Evolutionary conservation across 2,797 vertebrate genomes (phyloP).

Genomic region (Mallotus villosus): DNA sequence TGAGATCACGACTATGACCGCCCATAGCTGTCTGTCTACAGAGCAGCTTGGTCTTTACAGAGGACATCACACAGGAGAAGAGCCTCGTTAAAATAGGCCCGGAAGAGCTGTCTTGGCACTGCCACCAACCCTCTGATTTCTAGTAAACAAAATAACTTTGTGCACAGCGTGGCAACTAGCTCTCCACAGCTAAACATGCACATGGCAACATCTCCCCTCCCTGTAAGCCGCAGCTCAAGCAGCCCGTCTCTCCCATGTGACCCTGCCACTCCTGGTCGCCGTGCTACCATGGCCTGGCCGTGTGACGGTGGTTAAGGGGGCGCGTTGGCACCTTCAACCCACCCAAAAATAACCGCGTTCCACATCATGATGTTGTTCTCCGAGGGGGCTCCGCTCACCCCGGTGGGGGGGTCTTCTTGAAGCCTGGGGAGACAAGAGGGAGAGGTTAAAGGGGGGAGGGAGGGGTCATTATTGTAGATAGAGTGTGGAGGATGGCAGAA

Average conservation of each 20-base stretch:
- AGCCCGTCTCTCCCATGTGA: neutral
- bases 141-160: neutral
- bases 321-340: slow-evolving; percentile 60
- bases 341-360: slow-evolving; percentile 99
- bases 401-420: slow-evolving; percentile 98
- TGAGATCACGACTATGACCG: neutral
- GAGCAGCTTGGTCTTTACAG: neutral
- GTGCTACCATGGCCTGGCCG: neutral
- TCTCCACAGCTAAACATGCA: slow-evolving; percentile 1
- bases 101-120: neutral
- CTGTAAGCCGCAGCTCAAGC: neutral
- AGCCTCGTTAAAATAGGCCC: neutral
- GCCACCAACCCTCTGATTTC: neutral
- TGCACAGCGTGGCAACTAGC: neutral
- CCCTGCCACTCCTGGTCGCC: no score
- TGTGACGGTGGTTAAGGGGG: neutral
- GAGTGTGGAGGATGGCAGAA: neutral
- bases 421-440: slow-evolving; percentile 73
- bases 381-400: slow-evolving; percentile 96
- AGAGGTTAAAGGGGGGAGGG: slow-evolving; percentile 50
- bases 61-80: neutral
- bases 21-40: neutral
- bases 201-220: neutral
- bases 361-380: slow-evolving; percentile 99
- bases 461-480: neutral